Evolutionary conservation across 2,113 vertebrate species (phyloP).

Genomic region (Cavia aperea): DNA sequence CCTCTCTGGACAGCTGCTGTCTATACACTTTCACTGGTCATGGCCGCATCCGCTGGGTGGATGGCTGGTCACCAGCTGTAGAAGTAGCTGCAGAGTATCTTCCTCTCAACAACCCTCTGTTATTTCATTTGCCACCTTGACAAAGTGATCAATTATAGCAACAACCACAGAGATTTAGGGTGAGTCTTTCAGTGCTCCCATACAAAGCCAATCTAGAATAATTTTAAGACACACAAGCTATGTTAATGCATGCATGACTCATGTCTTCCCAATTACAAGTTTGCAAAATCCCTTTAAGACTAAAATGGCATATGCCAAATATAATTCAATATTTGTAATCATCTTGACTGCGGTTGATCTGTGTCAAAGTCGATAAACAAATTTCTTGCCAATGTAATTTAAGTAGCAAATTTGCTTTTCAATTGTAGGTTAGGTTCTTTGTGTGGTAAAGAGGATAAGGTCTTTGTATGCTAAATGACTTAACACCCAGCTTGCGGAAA

Average conservation of each 20-base stretch:
- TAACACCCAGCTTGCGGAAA: neutral
- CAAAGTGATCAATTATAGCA: conserved; percentile 62
- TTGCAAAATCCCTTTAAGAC: neutral
- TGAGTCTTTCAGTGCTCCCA: neutral
- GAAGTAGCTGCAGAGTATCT: conserved; percentile 27
- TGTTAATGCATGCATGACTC: neutral
- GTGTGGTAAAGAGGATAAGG: neutral
- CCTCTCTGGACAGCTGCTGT: neutral
- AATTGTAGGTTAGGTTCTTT: neutral
- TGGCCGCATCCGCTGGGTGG: too few relatives aligned
- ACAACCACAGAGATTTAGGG: conserved; percentile 47
- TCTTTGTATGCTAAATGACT: neutral
- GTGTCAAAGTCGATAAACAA: neutral
- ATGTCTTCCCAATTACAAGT: neutral
- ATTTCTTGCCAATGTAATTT: conserved; percentile 23
- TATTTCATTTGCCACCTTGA: conserved; percentile 67
- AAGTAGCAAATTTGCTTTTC: neutral
- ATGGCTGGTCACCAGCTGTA: neutral
- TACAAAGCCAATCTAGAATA: conserved; percentile 15
- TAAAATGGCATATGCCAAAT: neutral
- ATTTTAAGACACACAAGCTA: neutral
- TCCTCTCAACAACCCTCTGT: conserved; percentile 43
- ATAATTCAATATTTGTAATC: conserved; percentile 33
- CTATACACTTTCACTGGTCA: neutral
- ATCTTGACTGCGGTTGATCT: neutral